These are phyloP conservation scores for Eudasyphora cyanicolor DNA, from an alignment of 2,888 invertebrate species.

Conservation along the genomic window DNA sequence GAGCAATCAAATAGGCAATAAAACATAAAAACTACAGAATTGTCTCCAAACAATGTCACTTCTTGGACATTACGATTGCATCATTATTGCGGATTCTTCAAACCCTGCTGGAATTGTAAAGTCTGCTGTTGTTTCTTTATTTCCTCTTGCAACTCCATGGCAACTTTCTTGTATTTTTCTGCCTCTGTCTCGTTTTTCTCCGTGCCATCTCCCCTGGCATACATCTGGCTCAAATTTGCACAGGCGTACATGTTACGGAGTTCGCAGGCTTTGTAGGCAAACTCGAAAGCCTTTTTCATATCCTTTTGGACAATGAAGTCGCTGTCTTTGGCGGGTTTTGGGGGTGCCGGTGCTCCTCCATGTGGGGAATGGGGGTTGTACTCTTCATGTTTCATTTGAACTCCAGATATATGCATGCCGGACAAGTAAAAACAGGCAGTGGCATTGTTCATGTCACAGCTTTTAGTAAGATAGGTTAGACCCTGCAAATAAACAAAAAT, in stretches of 20 bases:
- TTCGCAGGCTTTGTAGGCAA: conserved; percentile 90
- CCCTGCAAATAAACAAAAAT: conserved; percentile 77
- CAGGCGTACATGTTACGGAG: conserved; percentile 92
- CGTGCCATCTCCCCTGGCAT: conserved; percentile 90
- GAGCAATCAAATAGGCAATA: not conserved
- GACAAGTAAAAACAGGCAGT: conserved; percentile 91
- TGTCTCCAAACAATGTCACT: not conserved
- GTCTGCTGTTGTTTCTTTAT: conserved; percentile 81
- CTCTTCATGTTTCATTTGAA: conserved; percentile 82
- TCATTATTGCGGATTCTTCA: conserved; percentile 66
- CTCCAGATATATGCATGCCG: conserved; percentile 88
- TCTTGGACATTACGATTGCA: not conserved
- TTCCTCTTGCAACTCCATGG: conserved; percentile 86
- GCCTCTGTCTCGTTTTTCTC: conserved; percentile 86
- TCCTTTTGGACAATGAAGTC: conserved; percentile 84
- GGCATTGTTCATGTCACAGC: conserved; percentile 83
- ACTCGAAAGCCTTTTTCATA: conserved; percentile 88
- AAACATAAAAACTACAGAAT: not conserved
- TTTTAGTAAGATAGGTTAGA: conserved; percentile 83
- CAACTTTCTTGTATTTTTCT: conserved; percentile 86
- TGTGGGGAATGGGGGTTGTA: conserved; percentile 23
- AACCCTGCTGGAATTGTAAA: conserved; percentile 82
- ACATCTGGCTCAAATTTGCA: conserved; percentile 94
- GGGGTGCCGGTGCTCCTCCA: conserved; percentile 15
- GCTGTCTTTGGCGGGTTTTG: conserved; percentile 67